A percentile compares a stretch with the other conserved stretches of the same genome.
Evolutionary conservation across 1,140 invertebrate species (phyloP).

Genomic region (Megalopta genalis): DNA sequence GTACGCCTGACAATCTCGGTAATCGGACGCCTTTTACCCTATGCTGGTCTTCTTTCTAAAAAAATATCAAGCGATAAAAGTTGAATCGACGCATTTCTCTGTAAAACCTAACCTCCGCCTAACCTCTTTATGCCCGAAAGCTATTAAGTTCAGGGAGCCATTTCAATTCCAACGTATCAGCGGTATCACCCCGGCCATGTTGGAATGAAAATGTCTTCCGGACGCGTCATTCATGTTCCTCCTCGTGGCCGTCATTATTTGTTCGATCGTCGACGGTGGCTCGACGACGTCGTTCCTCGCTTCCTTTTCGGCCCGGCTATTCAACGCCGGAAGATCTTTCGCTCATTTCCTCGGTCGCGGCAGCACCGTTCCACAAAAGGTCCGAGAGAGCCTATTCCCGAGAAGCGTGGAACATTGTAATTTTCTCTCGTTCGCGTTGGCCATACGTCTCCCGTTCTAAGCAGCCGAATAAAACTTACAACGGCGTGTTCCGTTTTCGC

Average conservation of each 20-base stretch:
- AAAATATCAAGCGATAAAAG: too few species aligned
- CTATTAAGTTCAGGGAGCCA: too few species aligned
- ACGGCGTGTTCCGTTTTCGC: not conserved
- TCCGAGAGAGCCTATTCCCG: not conserved
- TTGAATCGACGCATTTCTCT: too few species aligned
- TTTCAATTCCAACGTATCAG: too few species aligned
- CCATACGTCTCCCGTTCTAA: not conserved
- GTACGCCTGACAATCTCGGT: too few species aligned
- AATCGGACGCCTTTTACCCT: too few species aligned
- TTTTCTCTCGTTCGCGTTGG: constrained; percentile 5
- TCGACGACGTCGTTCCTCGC: not conserved
- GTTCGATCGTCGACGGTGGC: not conserved
- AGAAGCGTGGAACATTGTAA: constrained; percentile 9
- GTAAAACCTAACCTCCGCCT: too few species aligned
- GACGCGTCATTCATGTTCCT: not conserved
- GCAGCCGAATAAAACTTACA: not conserved
- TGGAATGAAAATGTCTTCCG: not conserved
- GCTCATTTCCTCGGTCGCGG: not conserved
- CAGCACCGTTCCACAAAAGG: not conserved
- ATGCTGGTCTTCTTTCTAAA: too few species aligned
- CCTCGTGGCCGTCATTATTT: not conserved
- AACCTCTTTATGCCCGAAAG: too few species aligned
- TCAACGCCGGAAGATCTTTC: not conserved
- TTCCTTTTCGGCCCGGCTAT: not conserved
- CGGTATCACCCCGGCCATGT: too few species aligned